Evolutionary conservation across 2,113 vertebrate species (phyloP).

Genomic region (Campylomormyrus tamandua): DNA sequence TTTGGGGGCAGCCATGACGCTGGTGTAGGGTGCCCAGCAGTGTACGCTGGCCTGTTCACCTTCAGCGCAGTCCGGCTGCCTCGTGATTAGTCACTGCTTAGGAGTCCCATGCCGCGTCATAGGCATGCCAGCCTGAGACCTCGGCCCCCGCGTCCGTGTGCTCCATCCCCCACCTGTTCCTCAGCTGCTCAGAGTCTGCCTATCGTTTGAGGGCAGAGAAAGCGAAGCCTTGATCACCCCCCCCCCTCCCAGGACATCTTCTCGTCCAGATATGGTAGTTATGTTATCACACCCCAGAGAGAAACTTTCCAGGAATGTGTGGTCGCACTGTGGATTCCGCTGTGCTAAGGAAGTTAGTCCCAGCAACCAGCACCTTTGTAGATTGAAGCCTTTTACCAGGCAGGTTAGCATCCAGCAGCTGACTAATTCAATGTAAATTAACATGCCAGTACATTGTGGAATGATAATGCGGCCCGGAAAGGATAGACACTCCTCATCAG

Average conservation of each 20-base stretch:
- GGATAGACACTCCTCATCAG: conserved; percentile 36
- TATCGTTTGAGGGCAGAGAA: background rate
- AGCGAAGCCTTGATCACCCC: background rate
- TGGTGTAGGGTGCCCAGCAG: background rate
- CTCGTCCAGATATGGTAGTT: background rate
- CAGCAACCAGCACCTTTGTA: background rate
- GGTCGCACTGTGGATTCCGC: background rate
- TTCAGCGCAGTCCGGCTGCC: background rate
- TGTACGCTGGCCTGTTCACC: background rate
- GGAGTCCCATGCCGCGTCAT: background rate
- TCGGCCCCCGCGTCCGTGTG: rapidly evolving
- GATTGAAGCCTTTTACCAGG: background rate
- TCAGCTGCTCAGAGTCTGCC: background rate
- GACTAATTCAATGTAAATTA: conserved; percentile 39
- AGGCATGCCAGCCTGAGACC: background rate
- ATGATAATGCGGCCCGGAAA: conserved; percentile 33
- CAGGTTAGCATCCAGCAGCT: background rate
- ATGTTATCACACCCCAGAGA: background rate
- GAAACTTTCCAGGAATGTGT: background rate
- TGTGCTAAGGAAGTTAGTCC: background rate
- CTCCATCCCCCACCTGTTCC: background rate
- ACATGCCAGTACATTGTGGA: conserved; percentile 31
- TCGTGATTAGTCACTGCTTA: background rate
- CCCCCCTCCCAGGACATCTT: background rate
- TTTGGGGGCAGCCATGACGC: background rate